phyloP scores from a whole-genome alignment of 2,797 vertebrate species.

The Epinephelus awoara region DNA sequence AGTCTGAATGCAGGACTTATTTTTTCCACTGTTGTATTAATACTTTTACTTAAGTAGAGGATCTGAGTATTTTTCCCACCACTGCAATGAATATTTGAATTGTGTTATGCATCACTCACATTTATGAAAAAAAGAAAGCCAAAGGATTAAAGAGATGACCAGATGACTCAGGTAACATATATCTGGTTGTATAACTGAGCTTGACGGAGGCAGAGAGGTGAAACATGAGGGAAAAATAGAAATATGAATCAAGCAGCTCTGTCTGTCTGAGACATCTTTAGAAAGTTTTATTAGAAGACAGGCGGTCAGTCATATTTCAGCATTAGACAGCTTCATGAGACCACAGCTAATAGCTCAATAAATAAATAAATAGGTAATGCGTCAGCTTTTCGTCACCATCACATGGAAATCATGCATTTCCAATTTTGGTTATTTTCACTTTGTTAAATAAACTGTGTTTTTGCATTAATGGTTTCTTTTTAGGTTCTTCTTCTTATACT shows the following conservation, averaged over 20 bases:
- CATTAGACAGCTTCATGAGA: constrained; percentile 33
- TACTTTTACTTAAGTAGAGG: not conserved
- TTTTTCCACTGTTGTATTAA: not conserved
- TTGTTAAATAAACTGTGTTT: not conserved
- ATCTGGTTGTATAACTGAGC: not conserved
- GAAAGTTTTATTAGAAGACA: not conserved
- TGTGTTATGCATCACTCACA: not conserved
- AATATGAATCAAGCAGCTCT: not conserved
- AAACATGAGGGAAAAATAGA: not conserved
- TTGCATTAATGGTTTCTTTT: not conserved
- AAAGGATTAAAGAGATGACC: not conserved
- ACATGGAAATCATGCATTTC: not conserved
- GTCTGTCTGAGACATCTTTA: not conserved
- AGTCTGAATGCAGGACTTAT: not conserved
- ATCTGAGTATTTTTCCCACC: not conserved
- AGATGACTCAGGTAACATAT: constrained; percentile 6
- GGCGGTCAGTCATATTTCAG: constrained; percentile 24
- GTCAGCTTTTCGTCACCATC: not conserved
- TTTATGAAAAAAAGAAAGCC: not conserved
- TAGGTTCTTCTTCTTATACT: not conserved
- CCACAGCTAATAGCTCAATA: not conserved
- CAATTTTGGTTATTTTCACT: constrained; percentile 3
- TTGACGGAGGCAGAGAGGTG: not conserved
- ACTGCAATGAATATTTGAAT: not conserved
- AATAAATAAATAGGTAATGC: not conserved